Percentiles rank a stretch among this genome's conserved stretches.
Evolutionary conservation across 2,797 vertebrate species (phyloP).

Genomic region (Falco peregrinus): DNA sequence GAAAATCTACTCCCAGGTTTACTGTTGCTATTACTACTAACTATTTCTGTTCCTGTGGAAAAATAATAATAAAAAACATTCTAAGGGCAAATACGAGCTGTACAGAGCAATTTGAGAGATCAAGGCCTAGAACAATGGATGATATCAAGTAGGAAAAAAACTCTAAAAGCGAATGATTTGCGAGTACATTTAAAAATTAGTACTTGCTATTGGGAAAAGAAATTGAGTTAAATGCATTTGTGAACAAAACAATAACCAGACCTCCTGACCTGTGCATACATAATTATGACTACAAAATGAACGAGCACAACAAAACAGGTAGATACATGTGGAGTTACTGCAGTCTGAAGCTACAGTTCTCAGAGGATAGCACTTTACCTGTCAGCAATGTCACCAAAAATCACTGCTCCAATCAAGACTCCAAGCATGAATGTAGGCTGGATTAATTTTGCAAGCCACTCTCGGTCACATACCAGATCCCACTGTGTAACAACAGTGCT

Average conservation of each 20-base stretch:
- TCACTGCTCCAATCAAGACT: conserved; percentile 88
- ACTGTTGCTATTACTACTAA: neutral
- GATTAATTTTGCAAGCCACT: conserved; percentile 89
- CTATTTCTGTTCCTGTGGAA: neutral
- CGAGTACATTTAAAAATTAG: neutral
- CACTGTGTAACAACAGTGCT: conserved; percentile 89
- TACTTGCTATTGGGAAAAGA: neutral
- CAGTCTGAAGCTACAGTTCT: neutral
- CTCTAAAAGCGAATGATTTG: neutral
- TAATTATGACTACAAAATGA: neutral
- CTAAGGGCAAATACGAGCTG: neutral
- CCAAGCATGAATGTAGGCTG: conserved; percentile 95
- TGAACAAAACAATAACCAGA: neutral
- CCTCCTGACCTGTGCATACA: neutral
- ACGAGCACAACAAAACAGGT: neutral
- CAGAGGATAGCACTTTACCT: conserved; percentile 79
- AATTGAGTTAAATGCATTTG: neutral
- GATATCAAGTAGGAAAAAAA: neutral
- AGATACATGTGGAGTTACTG: neutral
- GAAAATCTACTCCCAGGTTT: neutral
- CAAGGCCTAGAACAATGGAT: neutral
- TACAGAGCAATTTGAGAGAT: neutral
- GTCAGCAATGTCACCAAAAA: conserved; percentile 93
- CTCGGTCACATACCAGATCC: conserved; percentile 90
- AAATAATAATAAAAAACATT: neutral